phyloP scores from a whole-genome alignment of 2,797 vertebrate species.

The Schizothorax lantsangensis region DNA sequence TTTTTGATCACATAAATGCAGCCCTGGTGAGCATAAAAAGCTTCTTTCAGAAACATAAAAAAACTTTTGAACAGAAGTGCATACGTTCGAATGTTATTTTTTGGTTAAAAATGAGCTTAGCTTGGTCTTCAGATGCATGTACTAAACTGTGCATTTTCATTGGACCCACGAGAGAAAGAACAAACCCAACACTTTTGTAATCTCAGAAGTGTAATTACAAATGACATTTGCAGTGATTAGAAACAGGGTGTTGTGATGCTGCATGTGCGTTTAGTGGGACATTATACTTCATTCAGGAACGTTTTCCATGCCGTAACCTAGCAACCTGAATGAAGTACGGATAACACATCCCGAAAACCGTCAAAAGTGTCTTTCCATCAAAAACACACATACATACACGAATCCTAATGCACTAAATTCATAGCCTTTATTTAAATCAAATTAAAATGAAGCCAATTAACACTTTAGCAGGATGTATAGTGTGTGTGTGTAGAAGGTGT shows the following conservation, averaged over 20 bases:
- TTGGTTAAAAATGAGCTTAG: neutral
- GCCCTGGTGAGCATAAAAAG: neutral
- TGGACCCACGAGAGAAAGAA: neutral
- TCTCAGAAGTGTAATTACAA: neutral
- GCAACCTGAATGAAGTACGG: conserved; percentile 64
- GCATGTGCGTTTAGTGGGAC: conserved; percentile 41
- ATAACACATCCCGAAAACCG: conserved; percentile 47
- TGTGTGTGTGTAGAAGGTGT: conserved; percentile 32
- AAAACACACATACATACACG: neutral
- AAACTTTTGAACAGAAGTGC: neutral
- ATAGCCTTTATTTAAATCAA: conserved; percentile 35
- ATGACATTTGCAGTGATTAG: neutral
- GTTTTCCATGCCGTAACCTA: conserved; percentile 61
- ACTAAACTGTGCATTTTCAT: neutral
- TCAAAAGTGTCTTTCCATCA: conserved; percentile 42
- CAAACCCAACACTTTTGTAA: neutral
- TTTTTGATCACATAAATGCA: neutral
- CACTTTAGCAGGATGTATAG: conserved; percentile 29
- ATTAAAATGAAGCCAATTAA: conserved; percentile 50
- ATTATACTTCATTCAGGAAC: conserved; percentile 39
- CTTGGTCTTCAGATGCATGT: neutral
- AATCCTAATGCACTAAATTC: conserved; percentile 2
- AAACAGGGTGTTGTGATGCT: neutral
- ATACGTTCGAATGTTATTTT: neutral
- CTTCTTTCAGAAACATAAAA: neutral